Evolutionary conservation across 2,113 vertebrate species (phyloP), one percentile per base, ranked within the genome.

Genomic region (Nematolebias whitei): DNA sequence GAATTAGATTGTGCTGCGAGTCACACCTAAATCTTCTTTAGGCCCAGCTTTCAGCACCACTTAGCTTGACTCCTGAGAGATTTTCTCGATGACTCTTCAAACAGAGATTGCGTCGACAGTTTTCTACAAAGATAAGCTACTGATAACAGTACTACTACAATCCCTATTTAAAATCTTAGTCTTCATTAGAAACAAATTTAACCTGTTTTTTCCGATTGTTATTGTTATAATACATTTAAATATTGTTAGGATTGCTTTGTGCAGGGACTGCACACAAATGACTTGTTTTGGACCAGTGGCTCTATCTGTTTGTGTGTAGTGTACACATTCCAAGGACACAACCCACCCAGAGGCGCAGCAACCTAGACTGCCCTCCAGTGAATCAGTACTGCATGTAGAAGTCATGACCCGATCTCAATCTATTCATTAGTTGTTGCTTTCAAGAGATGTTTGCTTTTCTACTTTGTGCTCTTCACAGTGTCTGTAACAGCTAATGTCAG

Each of bases 251-350:
- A 22, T 44, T 44, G 22, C 41, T 16, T 15, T 45, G 24, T 32
- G 6, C 40, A 40, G 43, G 57, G 1, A 11, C 16, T 5, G 6
- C 16, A 11, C 20, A 65, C 19, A 60, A 6, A 50, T 23, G 56
- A 58, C 80, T 68, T 83, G 79, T 78, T 55, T 20, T 35, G 32
- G 32, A 9, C 1, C 32, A 76, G 45, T 83, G 79, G 63, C 73
- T 71, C 29, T 40, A n/a, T 71, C n/a, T 67, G 18, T 45, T 70
- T 55, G 32, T 24, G 60, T 63, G 48, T 18, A 35, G 18, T 63
- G 12, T 70, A 49, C 23, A 76, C 79, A 86, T 86, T 85, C 84
- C 63, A 63, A 0, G 18, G 49, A 70, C 54, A 60, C 18, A 58
- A 62, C 71, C 80, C 70, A 67, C 56, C 59, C 57, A 56, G 10